phyloP scores from a whole-genome alignment of 1,140 invertebrate species.

The Danaus melanippus region DNA sequence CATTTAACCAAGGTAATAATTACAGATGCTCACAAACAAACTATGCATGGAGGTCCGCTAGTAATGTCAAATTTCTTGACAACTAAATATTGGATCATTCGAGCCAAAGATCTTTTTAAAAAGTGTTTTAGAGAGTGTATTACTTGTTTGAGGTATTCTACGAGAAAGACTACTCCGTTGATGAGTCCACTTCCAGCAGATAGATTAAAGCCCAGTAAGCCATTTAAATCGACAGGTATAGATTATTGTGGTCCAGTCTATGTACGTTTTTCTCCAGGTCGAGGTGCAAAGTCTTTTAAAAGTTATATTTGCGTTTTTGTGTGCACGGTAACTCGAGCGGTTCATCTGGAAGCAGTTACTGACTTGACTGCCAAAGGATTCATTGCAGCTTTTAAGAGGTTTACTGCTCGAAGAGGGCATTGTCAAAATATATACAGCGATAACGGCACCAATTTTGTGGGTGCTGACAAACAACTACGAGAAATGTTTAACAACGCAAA shows the following conservation, averaged over 20 bases:
- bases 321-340: conserved; percentile 16
- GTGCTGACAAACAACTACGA: conserved; percentile 14
- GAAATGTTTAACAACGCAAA: neutral
- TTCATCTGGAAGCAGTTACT: conserved; percentile 16
- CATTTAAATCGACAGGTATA: conserved; percentile 10
- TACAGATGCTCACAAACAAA: too few species aligned
- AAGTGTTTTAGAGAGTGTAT: neutral
- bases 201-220: neutral
- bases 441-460: conserved; percentile 21
- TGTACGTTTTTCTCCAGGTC: conserved; percentile 13
- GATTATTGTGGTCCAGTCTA: conserved; percentile 16
- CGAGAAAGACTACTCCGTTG: too few species aligned
- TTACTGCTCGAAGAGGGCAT: too few species aligned
- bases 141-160: neutral
- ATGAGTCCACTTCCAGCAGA: conserved; percentile 1
- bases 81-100: conserved; percentile 3
- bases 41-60: neutral
- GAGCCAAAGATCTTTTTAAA: neutral
- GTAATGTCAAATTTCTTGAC: neutral
- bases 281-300: conserved; percentile 15
- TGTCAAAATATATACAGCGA: conserved; percentile 20
- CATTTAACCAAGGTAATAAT: too few species aligned
- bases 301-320: conserved; percentile 18
- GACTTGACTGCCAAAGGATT: conserved; percentile 18
- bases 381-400: conserved; percentile 21